A percentile compares a stretch with the other conserved stretches of the same genome.
Conservation (phyloP, 2,113 vertebrate species). For the Piprites chloris region DNA sequence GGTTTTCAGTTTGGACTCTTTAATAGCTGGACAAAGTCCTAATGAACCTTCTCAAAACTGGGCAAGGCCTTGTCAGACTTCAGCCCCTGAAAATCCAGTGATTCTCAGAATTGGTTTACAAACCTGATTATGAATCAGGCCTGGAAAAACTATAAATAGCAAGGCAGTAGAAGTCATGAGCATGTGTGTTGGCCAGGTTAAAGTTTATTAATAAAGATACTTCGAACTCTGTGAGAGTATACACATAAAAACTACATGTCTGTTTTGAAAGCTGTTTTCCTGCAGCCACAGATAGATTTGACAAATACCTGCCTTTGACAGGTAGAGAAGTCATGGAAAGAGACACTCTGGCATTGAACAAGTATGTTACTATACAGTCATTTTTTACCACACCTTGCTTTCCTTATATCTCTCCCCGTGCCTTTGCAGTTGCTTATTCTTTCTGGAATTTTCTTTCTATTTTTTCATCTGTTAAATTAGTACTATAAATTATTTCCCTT, state of each 20-base stretch:
- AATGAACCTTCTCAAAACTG: background rate
- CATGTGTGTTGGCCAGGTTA: background rate
- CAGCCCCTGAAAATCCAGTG: background rate
- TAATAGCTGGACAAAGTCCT: background rate
- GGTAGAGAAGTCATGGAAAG: background rate
- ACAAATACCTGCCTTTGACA: background rate
- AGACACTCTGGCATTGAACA: background rate
- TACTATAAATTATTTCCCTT: background rate
- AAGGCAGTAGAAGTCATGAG: background rate
- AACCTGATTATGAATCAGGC: background rate
- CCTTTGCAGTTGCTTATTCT: background rate
- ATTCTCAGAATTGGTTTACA: background rate
- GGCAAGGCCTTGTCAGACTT: background rate
- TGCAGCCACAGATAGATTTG: background rate
- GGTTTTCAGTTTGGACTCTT: background rate
- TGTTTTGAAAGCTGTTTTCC: background rate
- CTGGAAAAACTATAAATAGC: background rate
- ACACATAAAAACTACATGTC: rapidly evolving
- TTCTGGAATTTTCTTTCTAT: background rate
- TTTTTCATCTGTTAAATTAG: background rate
- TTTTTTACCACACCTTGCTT: background rate
- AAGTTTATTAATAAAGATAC: background rate
- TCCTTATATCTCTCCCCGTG: background rate
- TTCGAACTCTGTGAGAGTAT: background rate
- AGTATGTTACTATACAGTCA: background rate